Percentiles rank a stretch among this genome's conserved stretches.
Conservation (phyloP, 1,140 invertebrate genomes). For the Listronotus bonariensis region DNA sequence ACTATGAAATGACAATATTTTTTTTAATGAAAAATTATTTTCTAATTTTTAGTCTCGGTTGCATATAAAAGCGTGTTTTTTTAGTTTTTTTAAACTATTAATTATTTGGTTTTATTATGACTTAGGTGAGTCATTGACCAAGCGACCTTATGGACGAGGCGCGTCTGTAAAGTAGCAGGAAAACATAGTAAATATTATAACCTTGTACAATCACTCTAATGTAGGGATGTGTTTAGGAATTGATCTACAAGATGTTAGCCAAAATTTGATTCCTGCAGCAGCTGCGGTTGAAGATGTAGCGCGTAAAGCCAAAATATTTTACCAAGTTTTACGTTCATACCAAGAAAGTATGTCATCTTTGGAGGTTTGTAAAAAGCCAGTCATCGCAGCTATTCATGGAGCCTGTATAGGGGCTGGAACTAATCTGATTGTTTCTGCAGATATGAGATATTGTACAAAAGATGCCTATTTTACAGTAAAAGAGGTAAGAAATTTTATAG, state of each 20-base stretch:
- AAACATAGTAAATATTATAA: neutral
- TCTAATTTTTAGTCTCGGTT: no score
- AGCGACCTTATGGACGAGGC: no score
- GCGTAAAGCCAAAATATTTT: slow-evolving; percentile 73
- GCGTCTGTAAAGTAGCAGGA: neutral
- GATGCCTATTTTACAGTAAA: slow-evolving; percentile 94
- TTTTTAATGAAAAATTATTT: no score
- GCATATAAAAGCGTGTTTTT: no score
- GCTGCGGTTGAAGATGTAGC: slow-evolving; percentile 77
- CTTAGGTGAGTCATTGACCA: no score
- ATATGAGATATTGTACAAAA: slow-evolving; percentile 89
- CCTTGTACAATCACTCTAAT: slow-evolving; percentile 3
- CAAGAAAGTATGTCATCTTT: slow-evolving; percentile 80
- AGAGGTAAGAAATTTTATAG: slow-evolving; percentile 65
- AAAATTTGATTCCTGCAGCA: slow-evolving; percentile 61
- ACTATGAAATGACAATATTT: no score
- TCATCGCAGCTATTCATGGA: slow-evolving; percentile 85
- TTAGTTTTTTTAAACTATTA: no score
- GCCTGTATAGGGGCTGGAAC: slow-evolving; percentile 91
- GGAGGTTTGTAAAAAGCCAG: slow-evolving; percentile 84
- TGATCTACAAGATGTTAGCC: slow-evolving; percentile 71
- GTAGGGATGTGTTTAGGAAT: slow-evolving; percentile 65
- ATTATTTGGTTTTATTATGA: no score
- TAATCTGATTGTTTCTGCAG: slow-evolving; percentile 83
- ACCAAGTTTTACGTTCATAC: slow-evolving; percentile 69